phyloP scores from a whole-genome alignment of 2,113 vertebrate genomes.

The Phylloscopus whistleri region DNA sequence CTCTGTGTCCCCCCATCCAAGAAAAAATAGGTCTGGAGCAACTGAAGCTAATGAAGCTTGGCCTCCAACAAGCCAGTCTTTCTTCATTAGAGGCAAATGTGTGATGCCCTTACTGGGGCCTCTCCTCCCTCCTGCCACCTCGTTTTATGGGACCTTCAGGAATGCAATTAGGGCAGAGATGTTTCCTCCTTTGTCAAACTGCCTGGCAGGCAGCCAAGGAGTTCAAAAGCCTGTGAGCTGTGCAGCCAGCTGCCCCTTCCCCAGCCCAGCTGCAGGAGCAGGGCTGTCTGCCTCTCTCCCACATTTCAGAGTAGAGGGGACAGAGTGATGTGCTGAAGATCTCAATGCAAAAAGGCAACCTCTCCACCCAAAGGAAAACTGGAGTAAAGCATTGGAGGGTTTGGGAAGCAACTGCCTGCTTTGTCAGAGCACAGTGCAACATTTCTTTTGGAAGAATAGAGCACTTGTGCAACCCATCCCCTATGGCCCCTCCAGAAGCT shows the following conservation, averaged over 20 bases:
- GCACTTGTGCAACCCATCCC: not conserved
- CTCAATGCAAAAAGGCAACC: not conserved
- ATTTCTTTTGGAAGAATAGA: not conserved
- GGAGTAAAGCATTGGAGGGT: not conserved
- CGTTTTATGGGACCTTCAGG: constrained; percentile 45
- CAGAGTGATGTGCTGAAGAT: fast-evolving
- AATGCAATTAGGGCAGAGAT: constrained; percentile 50
- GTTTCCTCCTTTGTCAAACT: constrained; percentile 33
- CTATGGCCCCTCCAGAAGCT: not conserved
- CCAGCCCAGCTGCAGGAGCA: not conserved
- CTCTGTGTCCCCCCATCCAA: too few species aligned
- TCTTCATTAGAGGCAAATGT: not conserved
- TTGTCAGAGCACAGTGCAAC: not conserved
- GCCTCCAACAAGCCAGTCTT: not conserved
- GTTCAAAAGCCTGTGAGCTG: not conserved
- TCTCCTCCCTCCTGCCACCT: not conserved
- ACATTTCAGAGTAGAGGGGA: not conserved
- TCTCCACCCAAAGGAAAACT: not conserved
- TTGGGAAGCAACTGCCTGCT: not conserved
- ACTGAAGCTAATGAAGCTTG: constrained; percentile 17
- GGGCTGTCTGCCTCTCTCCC: not conserved
- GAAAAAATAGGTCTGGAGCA: not conserved
- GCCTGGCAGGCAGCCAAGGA: constrained; percentile 20
- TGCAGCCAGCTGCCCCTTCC: not conserved
- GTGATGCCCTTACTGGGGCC: constrained; percentile 17